Percentiles rank a stretch among this genome's conserved stretches.
phyloP scores from a whole-genome alignment of 2,888 invertebrate species.

The Phasia obesa region DNA sequence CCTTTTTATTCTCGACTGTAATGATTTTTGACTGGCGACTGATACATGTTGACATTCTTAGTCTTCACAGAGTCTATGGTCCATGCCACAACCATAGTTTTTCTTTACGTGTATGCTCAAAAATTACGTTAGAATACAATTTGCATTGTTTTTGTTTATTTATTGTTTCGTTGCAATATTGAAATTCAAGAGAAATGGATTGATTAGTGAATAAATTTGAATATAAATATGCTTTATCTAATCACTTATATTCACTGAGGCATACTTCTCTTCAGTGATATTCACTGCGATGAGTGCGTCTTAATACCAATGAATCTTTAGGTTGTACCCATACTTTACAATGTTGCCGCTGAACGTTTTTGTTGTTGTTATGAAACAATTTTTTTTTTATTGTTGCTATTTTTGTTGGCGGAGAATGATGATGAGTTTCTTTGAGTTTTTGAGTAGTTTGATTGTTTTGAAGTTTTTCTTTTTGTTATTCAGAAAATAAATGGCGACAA shows the following conservation, averaged over 20 bases:
- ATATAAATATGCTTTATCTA: too few relatives aligned
- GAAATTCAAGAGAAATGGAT: too few relatives aligned
- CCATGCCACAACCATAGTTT: too few relatives aligned
- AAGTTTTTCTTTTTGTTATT: conserved; percentile 57
- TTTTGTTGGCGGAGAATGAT: conserved; percentile 53
- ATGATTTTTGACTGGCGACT: too few relatives aligned
- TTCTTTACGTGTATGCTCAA: too few relatives aligned
- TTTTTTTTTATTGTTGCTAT: conserved; percentile 37
- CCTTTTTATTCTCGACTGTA: too few relatives aligned
- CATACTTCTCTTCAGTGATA: not conserved
- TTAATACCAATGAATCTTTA: conserved; percentile 20
- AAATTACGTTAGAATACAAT: too few relatives aligned
- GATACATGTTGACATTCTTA: too few relatives aligned
- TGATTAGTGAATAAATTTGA: too few relatives aligned
- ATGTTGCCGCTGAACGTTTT: conserved; percentile 43
- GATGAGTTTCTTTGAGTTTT: conserved; percentile 54
- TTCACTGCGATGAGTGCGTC: conserved; percentile 8
- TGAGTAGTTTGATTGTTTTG: conserved; percentile 61
- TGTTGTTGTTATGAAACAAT: conserved; percentile 11
- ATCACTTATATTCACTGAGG: not conserved
- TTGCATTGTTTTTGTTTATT: too few relatives aligned
- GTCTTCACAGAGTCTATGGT: too few relatives aligned
- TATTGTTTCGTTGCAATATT: too few relatives aligned
- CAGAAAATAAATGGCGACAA: conserved; percentile 75
- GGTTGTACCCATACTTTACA: conserved; percentile 28